These are phyloP conservation scores for Percopsis transmontana DNA, from an alignment of 2,113 vertebrate species.

Conservation along the genomic window DNA sequence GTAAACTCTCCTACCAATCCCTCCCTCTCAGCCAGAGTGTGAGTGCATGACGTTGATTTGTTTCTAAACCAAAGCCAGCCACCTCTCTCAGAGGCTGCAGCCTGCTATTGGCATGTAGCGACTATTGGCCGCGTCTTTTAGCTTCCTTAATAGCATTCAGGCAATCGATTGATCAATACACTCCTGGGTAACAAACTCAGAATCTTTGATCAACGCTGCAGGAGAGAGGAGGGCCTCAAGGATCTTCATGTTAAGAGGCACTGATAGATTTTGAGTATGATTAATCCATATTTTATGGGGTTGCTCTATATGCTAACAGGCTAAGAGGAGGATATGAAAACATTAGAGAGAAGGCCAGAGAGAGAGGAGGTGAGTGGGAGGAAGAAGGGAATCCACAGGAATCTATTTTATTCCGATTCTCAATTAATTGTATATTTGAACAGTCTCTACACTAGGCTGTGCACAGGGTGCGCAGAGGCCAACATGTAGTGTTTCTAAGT, in stretches of 20 bases:
- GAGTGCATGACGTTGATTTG: conserved; percentile 37
- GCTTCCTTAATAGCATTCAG: conserved; percentile 55
- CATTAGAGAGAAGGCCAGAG: background rate
- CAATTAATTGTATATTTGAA: too few species aligned
- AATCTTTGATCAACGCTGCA: conserved; percentile 26
- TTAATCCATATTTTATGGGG: conserved; percentile 35
- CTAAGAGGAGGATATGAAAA: conserved; percentile 25
- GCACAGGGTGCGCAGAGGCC: too few species aligned
- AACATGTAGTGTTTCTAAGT: too few species aligned
- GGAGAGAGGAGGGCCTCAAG: conserved; percentile 7
- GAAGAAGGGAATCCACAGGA: too few species aligned
- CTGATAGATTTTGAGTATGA: conserved; percentile 17
- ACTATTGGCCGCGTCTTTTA: conserved; percentile 49
- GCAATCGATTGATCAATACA: conserved; percentile 54
- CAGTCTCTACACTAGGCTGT: too few species aligned
- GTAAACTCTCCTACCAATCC: conserved; percentile 1
- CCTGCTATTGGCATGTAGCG: conserved; percentile 35
- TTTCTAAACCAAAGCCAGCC: conserved; percentile 37
- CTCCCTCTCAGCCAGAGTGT: background rate
- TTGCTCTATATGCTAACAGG: conserved; percentile 18
- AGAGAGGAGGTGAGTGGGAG: conserved; percentile 14
- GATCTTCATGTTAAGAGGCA: background rate
- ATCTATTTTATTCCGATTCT: too few species aligned
- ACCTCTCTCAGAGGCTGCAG: conserved; percentile 15
- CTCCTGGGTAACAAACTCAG: conserved; percentile 50